Conservation (phyloP, 2,113 vertebrate genomes). For the Speoplatyrhinus poulsoni region DNA sequence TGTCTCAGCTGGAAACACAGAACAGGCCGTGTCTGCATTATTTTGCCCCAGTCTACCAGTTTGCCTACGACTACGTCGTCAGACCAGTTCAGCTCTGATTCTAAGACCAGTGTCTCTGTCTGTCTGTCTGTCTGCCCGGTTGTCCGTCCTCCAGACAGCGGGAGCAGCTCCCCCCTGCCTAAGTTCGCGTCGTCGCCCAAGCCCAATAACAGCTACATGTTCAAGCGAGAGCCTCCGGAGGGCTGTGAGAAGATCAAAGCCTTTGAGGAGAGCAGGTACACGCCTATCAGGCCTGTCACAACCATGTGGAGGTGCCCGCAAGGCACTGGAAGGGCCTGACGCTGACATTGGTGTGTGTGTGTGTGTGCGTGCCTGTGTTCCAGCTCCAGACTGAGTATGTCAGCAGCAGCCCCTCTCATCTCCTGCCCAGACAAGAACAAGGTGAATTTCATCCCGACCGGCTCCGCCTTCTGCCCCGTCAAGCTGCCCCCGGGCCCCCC, state of each 20-base stretch:
- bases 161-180: conserved; percentile 97
- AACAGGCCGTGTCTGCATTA: neutral
- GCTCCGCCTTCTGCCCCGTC: conserved; percentile 97
- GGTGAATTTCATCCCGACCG: conserved; percentile 98
- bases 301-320: neutral
- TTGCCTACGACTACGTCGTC: neutral
- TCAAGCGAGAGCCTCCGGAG: conserved; percentile 98
- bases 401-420: conserved; percentile 88
- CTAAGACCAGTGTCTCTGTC: conserved; percentile 53
- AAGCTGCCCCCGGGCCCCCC: conserved; percentile 82
- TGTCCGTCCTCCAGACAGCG: conserved; percentile 83
- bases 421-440: conserved; percentile 99
- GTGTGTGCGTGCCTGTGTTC: conserved; percentile 9
- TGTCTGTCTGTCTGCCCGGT: conserved; percentile 55
- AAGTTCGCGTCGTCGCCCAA: conserved; percentile 99
- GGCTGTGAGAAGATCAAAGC: conserved; percentile 99
- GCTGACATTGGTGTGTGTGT: neutral
- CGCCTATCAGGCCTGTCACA: neutral
- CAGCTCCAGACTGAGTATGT: conserved; percentile 88
- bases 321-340: too few relatives aligned
- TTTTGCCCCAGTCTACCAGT: too few relatives aligned
- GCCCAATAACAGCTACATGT: conserved; percentile 99
- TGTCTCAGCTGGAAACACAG: neutral
- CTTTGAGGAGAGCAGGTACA: conserved; percentile 97
- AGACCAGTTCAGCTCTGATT: neutral